These are phyloP conservation scores for Ictalurus punctatus DNA, from an alignment of 2,113 vertebrate genomes.

Conservation along the genomic window DNA sequence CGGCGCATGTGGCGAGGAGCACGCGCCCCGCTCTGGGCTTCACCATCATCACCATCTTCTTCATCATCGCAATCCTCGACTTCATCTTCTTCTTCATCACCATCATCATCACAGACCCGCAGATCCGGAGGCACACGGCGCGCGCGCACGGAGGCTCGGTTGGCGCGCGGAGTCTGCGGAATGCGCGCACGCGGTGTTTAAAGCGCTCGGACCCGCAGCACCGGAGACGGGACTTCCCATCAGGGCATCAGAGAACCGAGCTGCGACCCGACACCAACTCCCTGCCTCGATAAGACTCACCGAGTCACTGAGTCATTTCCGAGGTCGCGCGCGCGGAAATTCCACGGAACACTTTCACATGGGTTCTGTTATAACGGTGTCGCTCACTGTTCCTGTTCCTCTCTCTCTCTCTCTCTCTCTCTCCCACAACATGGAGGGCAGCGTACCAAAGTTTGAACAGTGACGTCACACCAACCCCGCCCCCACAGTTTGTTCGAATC, in stretches of 20 bases:
- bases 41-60: conserved; percentile 62
- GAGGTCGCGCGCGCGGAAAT: not conserved
- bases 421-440: conserved; percentile 67
- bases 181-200: not conserved
- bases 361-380: not conserved
- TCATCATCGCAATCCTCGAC: not conserved
- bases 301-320: not conserved
- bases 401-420: not conserved
- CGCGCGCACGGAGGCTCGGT: not conserved
- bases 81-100: conserved; percentile 40
- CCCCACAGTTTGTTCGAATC: not conserved
- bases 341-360: not conserved
- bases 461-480: conserved; percentile 67
- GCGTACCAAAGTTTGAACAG: conserved; percentile 49
- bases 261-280: conserved; percentile 18
- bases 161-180: not conserved
- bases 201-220: not conserved
- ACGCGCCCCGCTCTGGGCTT: conserved; percentile 71
- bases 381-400: not conserved
- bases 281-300: not conserved
- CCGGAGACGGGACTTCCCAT: not conserved
- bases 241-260: conserved; percentile 38
- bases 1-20: conserved; percentile 72
- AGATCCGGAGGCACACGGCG: not conserved
- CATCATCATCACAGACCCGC: conserved; percentile 8